These are phyloP conservation scores for Hoplias malabaricus DNA, from an alignment of 2,113 vertebrate genomes.

Conservation along the genomic window DNA sequence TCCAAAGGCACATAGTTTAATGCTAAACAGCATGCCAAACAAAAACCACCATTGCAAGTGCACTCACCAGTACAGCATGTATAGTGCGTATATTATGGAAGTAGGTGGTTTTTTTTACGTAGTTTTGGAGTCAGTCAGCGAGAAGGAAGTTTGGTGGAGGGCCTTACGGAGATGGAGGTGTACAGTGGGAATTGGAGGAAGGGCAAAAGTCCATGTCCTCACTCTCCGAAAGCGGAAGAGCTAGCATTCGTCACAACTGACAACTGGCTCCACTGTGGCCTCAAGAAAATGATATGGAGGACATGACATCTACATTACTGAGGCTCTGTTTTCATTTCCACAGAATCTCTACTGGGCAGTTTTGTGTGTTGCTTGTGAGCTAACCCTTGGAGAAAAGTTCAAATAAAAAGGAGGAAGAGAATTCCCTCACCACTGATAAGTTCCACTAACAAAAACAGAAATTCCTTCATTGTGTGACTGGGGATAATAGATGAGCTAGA, in stretches of 20 bases:
- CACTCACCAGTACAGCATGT: too few species aligned
- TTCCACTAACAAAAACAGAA: slow-evolving; percentile 39
- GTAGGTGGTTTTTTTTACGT: too few species aligned
- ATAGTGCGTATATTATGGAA: slow-evolving; percentile 36
- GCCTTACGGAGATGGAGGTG: slow-evolving; percentile 33
- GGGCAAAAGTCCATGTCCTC: slow-evolving; percentile 53
- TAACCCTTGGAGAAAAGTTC: slow-evolving; percentile 28
- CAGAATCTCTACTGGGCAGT: not conserved
- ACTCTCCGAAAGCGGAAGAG: slow-evolving; percentile 48
- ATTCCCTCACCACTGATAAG: slow-evolving; percentile 20
- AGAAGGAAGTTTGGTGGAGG: slow-evolving; percentile 51
- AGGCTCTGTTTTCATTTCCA: slow-evolving; percentile 35
- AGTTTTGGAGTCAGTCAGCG: not conserved
- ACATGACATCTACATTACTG: slow-evolving; percentile 32
- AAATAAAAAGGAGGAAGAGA: slow-evolving; percentile 20
- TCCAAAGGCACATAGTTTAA: too few species aligned
- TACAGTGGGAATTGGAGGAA: slow-evolving; percentile 45
- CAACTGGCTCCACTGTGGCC: slow-evolving; percentile 43
- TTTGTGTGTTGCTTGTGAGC: not conserved
- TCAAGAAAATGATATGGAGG: slow-evolving; percentile 36
- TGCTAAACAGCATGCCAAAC: too few species aligned
- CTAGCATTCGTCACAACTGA: slow-evolving; percentile 50
- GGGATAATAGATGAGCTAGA: slow-evolving; percentile 11
- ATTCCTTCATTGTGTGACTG: not conserved
- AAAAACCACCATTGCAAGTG: too few species aligned